Conservation (phyloP, 2,113 vertebrate genomes). For the Synodontis membranacea region DNA sequence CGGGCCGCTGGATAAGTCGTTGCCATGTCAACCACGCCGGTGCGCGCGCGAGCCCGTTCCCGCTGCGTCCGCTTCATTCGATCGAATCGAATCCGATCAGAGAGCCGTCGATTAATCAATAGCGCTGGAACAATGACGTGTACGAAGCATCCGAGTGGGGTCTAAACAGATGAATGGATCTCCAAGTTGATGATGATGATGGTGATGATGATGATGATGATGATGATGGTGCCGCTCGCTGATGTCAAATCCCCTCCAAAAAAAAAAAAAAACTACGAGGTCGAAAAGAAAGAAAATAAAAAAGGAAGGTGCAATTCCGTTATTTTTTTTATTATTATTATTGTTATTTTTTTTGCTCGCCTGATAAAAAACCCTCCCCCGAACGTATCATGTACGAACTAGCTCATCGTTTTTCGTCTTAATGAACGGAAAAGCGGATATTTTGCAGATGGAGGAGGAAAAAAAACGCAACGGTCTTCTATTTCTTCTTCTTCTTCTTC, state of each 20-base stretch:
- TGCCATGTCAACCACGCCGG: constrained; percentile 26
- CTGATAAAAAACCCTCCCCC: background rate
- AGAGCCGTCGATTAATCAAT: background rate
- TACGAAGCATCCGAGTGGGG: background rate
- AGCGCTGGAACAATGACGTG: background rate
- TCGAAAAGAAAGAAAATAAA: background rate
- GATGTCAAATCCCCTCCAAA: constrained; percentile 10
- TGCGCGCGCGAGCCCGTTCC: background rate
- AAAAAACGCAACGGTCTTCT: constrained; percentile 5
- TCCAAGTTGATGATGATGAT: background rate
- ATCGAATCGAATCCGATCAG: background rate
- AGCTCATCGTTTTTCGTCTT: too few species aligned
- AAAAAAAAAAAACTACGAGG: background rate
- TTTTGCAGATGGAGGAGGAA: background rate
- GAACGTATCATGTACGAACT: background rate
- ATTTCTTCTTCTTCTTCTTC: background rate
- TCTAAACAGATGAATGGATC: background rate
- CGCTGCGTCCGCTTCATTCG: constrained; percentile 15
- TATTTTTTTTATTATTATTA: too few species aligned
- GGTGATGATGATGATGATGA: constrained; percentile 1
- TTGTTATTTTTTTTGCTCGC: too few species aligned
- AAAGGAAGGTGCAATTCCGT: background rate
- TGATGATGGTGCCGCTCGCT: background rate
- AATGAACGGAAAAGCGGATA: background rate
- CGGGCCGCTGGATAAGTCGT: background rate